These are phyloP conservation scores for Neodiprion lecontei DNA, from an alignment of 1,140 invertebrate genomes.

Conservation along the genomic window DNA sequence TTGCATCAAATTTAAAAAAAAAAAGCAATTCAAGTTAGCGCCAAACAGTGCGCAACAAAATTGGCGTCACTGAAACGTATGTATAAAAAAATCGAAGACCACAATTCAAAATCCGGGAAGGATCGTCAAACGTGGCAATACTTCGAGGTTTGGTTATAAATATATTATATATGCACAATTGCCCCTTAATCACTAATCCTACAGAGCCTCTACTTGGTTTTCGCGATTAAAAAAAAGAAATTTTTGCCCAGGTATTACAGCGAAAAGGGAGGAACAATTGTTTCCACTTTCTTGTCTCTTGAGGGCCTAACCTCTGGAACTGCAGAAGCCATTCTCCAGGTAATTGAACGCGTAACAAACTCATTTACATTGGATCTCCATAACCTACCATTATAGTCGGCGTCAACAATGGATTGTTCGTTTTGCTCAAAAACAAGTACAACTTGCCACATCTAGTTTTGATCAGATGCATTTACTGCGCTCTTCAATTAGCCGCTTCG, in stretches of 20 bases:
- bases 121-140: too few species aligned
- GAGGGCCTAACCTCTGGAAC: conserved; percentile 23
- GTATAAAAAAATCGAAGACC: too few species aligned
- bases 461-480: conserved; percentile 35
- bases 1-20: too few species aligned
- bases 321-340: conserved; percentile 25
- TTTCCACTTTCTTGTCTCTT: conserved; percentile 28
- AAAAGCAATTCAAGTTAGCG: too few species aligned
- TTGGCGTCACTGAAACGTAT: too few species aligned
- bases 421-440: conserved; percentile 22
- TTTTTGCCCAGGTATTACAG: conserved; percentile 19
- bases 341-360: conserved; percentile 16
- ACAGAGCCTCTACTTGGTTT: too few species aligned
- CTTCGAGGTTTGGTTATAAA: too few species aligned
- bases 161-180: too few species aligned
- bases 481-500: conserved; percentile 34
- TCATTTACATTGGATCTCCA: conserved; percentile 22
- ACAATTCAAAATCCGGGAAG: too few species aligned
- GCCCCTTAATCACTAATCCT: too few species aligned
- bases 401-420: conserved; percentile 46
- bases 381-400: conserved; percentile 48
- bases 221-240: too few species aligned
- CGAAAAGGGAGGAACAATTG: conserved; percentile 12
- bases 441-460: conserved; percentile 33
- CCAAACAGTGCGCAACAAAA: too few species aligned